Conservation (phyloP, 2,888 invertebrate genomes). For the Agrotis exclamationis region DNA sequence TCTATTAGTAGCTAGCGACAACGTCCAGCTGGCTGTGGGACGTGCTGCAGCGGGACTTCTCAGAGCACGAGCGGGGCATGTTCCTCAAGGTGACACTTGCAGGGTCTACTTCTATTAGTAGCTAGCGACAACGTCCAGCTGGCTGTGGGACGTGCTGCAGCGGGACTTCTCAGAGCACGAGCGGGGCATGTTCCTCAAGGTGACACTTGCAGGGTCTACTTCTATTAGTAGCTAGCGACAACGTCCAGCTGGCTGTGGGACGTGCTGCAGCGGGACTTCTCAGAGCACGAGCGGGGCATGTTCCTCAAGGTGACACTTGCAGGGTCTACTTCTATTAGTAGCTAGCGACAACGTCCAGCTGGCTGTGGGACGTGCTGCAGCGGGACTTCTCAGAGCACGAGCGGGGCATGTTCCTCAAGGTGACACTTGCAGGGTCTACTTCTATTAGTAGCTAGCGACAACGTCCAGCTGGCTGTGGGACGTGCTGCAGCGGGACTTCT, state of each 20-base stretch:
- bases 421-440: conserved; percentile 70
- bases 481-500: conserved; percentile 98
- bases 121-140: no score
- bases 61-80: conserved; percentile 96
- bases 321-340: no score
- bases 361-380: conserved; percentile 99
- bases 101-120: no score
- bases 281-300: conserved; percentile 96
- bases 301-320: conserved; percentile 96
- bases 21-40: conserved; percentile 99
- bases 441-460: no score
- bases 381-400: conserved; percentile 98
- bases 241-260: conserved; percentile 99
- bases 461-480: conserved; percentile 99
- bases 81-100: conserved; percentile 96
- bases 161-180: conserved; percentile 98
- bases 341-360: no score
- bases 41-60: conserved; percentile 98
- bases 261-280: conserved; percentile 98
- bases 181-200: conserved; percentile 98
- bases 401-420: conserved; percentile 98
- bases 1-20: no score
- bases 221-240: no score
- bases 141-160: conserved; percentile 99
- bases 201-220: conserved; percentile 70